phyloP scores from a whole-genome alignment of 1,140 invertebrate genomes.

The Scylla paramamosain region DNA sequence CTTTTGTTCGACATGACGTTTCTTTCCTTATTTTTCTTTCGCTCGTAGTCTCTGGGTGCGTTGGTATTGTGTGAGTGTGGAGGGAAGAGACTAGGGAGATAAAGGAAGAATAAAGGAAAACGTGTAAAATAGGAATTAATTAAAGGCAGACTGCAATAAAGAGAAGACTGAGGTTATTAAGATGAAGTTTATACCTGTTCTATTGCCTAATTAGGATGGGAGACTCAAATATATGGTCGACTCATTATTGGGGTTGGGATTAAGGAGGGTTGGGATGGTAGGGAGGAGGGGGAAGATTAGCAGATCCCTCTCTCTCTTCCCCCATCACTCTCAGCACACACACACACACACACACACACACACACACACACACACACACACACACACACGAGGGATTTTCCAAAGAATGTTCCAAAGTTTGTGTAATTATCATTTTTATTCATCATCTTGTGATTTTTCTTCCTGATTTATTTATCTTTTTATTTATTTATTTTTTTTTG shows the following conservation, averaged over 20 bases:
- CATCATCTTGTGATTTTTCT: no score
- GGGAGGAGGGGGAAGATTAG: no score
- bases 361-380: slow-evolving; percentile 8
- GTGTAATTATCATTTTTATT: no score
- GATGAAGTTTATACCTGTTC: background rate
- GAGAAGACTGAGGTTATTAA: background rate
- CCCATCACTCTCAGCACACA: no score
- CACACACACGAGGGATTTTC: background rate
- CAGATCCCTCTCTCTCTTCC: no score
- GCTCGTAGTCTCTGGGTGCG: no score
- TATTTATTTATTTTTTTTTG: no score
- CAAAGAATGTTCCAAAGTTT: no score
- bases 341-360: no score
- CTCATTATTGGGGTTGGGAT: background rate
- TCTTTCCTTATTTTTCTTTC: background rate
- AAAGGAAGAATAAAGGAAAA: slow-evolving; percentile 1
- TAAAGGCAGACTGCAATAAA: background rate
- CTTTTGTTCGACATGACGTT: no score
- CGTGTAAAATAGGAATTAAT: background rate
- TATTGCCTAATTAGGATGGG: background rate
- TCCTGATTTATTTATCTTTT: no score
- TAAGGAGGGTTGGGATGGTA: no score
- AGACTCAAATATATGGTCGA: background rate
- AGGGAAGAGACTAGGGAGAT: background rate
- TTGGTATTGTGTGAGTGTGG: background rate